phyloP scores from a whole-genome alignment of 2,797 vertebrate species.

The Bradypodion pumilum region DNA sequence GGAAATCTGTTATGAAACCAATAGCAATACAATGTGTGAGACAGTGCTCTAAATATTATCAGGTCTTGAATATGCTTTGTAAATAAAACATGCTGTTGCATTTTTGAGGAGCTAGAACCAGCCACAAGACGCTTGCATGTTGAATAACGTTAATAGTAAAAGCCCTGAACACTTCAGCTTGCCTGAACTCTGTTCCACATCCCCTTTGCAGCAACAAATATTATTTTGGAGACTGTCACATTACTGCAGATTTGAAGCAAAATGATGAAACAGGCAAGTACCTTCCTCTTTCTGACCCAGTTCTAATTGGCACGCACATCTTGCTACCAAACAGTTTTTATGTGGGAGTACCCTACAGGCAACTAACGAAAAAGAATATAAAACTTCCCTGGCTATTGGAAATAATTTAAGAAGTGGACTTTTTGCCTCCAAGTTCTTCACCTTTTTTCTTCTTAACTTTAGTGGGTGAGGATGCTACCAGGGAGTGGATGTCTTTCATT shows the following conservation, averaged over 20 bases:
- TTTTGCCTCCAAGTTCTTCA: not conserved
- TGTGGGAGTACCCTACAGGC: not conserved
- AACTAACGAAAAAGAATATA: not conserved
- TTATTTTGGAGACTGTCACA: not conserved
- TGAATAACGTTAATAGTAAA: constrained; percentile 21
- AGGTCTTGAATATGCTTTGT: not conserved
- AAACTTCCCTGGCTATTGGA: not conserved
- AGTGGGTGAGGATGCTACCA: not conserved
- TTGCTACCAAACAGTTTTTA: not conserved
- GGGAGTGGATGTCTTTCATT: not conserved
- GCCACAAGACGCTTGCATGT: not conserved
- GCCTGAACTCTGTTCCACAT: not conserved
- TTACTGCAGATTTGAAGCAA: not conserved
- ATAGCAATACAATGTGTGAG: not conserved
- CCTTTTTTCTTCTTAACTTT: not conserved
- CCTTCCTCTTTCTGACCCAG: not conserved
- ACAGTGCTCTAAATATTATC: not conserved
- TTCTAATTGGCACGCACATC: constrained; percentile 9
- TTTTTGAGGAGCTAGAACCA: too few species aligned
- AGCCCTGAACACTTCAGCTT: constrained; percentile 3
- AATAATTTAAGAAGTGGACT: not conserved
- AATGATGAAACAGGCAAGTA: not conserved
- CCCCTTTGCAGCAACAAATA: not conserved
- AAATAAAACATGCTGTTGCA: too few species aligned
- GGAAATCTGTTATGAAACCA: not conserved